Evolutionary conservation across 2,888 invertebrate genomes (phyloP), one percentile per base, ranked within the genome.

Genomic region (Microctonus aethiopoides): DNA sequence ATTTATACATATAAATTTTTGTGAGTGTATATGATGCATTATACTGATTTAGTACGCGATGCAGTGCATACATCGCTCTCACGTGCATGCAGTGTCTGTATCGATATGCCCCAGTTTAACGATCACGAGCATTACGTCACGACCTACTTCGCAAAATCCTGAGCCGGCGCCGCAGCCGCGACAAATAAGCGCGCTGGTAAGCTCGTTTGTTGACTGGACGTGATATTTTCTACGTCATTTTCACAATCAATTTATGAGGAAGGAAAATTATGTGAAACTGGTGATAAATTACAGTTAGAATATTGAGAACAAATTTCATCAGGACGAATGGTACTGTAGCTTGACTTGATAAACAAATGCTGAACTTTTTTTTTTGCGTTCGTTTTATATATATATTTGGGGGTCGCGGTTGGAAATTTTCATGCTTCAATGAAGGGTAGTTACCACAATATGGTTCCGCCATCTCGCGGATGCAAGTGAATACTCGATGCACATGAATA

Each of bases 71-170:
- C 16, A 24, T 34, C 29, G 67, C 61, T 24, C 54, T 61, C 39
- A 54, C 61, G 54, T 61, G 67, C 67, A 61, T 52, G 39, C 52
- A 34, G 51, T 68, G 39, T 54, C 67, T 68, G 61, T 62, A 68
- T 68, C 67, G 71, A 72, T 63, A 63, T 74, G 75, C 63, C 74
- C 74, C 72, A 75, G 70, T 75, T 75, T 69, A 68, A 68, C 66
- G 72, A 75, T 75, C 75, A 75, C 74, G 71, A 68, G 72, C 71
- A 67, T 70, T 70, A 68, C 73, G 71, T 70, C 70, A 72, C 69
- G 75, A 74, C 75, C 74, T 71, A 75, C 64, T 74, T 75, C n/a
- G 57, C 34, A 61, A 36, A 60, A 71, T 72, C 68, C 71, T 51
- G 59, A 59, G 67, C 26, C 11, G 61, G 61, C 67, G 61, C 54